phyloP scores from a whole-genome alignment of 2,888 invertebrate genomes.

The Chloroclysta siterata region DNA sequence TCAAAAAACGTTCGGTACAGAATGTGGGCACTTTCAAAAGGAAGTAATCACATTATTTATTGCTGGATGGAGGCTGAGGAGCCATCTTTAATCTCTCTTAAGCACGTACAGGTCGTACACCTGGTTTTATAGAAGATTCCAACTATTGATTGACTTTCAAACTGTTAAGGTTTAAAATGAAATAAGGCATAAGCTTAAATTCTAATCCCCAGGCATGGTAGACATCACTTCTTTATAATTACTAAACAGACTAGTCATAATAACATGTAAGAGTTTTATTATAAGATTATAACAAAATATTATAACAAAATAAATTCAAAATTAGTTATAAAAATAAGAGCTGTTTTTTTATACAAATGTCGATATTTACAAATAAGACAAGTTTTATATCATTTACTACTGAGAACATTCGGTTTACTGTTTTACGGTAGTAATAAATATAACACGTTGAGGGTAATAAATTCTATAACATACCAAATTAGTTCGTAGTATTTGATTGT shows the following conservation, averaged over 20 bases:
- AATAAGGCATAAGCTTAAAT: slow-evolving; percentile 12
- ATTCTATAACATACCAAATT: slow-evolving; percentile 29
- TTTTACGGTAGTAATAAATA: slow-evolving; percentile 44
- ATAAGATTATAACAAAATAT: slow-evolving; percentile 27
- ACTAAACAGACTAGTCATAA: too few relatives aligned
- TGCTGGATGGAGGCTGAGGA: slow-evolving; percentile 64
- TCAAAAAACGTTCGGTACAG: slow-evolving; percentile 65
- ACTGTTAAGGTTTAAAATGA: slow-evolving; percentile 49
- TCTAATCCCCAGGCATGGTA: background rate
- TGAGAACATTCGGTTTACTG: slow-evolving; percentile 40
- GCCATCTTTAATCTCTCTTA: slow-evolving; percentile 77
- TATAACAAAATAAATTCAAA: background rate
- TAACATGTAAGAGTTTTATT: too few relatives aligned
- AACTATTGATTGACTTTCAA: slow-evolving; percentile 72
- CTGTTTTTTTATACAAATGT: slow-evolving; percentile 23
- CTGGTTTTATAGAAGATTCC: slow-evolving; percentile 79
- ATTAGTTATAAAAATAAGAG: slow-evolving; percentile 23
- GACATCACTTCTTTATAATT: too few relatives aligned
- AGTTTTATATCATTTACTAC: slow-evolving; percentile 34
- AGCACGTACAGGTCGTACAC: slow-evolving; percentile 60
- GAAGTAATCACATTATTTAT: slow-evolving; percentile 84
- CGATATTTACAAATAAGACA: slow-evolving; percentile 35
- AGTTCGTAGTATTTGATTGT: slow-evolving; percentile 34
- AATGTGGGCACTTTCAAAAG: slow-evolving; percentile 70
- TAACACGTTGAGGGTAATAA: slow-evolving; percentile 33